Evolutionary conservation across 1,140 invertebrate species (phyloP).

Genomic region (Platyura marginata): DNA sequence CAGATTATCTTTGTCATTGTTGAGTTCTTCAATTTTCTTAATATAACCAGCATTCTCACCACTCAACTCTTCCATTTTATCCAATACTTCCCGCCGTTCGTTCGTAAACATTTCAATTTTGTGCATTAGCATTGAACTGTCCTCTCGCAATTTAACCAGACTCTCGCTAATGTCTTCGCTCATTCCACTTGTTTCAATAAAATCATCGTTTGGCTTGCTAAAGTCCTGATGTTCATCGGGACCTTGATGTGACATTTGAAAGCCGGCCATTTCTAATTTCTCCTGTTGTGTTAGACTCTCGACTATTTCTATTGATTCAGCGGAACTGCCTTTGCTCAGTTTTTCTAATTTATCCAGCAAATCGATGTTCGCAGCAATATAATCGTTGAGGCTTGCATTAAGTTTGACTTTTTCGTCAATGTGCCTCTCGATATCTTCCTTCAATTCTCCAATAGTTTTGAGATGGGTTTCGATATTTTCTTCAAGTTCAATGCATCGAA

Average conservation of each 20-base stretch:
- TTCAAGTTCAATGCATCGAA: conserved; percentile 34
- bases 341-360: conserved; percentile 44
- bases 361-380: conserved; percentile 46
- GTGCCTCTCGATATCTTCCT: conserved; percentile 30
- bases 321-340: conserved; percentile 41
- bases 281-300: conserved; percentile 42
- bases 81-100: conserved; percentile 44
- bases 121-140: conserved; percentile 37
- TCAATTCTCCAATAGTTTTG: conserved; percentile 31
- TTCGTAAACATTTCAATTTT: conserved; percentile 44
- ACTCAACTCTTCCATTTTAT: conserved; percentile 41
- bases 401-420: conserved; percentile 36
- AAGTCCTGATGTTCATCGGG: too few species aligned
- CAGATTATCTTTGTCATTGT: conserved; percentile 34
- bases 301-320: conserved; percentile 48
- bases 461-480: conserved; percentile 30
- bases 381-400: conserved; percentile 34
- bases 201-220: conserved; percentile 20
- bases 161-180: conserved; percentile 29
- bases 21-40: conserved; percentile 30
- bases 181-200: conserved; percentile 19
- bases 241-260: conserved; percentile 24
- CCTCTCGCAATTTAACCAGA: conserved; percentile 30
- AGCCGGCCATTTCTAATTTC: conserved; percentile 34
- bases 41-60: conserved; percentile 35